Percentiles rank a stretch among this genome's conserved stretches.
These are phyloP conservation scores for Daubentonia madagascariensis DNA, from an alignment of 2,113 vertebrate species.

Conservation along the genomic window DNA sequence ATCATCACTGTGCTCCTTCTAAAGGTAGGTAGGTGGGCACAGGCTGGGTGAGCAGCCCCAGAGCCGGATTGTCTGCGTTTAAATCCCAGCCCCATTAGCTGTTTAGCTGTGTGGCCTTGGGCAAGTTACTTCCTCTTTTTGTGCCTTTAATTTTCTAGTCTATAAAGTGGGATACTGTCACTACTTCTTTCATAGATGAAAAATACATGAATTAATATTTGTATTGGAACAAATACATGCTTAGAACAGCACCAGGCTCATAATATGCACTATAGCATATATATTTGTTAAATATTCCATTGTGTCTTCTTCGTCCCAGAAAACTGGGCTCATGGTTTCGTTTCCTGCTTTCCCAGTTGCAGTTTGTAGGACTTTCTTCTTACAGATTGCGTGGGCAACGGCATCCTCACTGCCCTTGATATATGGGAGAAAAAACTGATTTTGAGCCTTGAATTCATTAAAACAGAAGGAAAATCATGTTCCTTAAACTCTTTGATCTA, in stretches of 20 bases:
- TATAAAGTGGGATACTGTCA: neutral
- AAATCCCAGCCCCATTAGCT: neutral
- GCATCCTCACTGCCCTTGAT: neutral
- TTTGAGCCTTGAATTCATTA: neutral
- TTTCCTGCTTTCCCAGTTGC: too few species aligned
- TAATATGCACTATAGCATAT: rapidly evolving
- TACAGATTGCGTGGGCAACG: rapidly evolving
- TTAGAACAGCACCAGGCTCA: neutral
- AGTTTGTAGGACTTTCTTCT: neutral
- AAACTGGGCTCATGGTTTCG: rapidly evolving
- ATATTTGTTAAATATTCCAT: rapidly evolving
- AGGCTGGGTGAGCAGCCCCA: neutral
- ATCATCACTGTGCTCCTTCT: neutral
- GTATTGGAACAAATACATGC: neutral
- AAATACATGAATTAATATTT: neutral
- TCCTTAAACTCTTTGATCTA: neutral
- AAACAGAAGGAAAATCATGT: rapidly evolving
- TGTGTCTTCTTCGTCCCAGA: rapidly evolving
- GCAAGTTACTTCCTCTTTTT: neutral
- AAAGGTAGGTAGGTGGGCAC: neutral
- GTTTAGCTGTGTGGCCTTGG: neutral
- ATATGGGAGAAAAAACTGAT: neutral
- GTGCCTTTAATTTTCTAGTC: neutral
- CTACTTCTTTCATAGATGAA: neutral
- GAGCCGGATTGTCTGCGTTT: neutral